Evolutionary conservation across 1,140 invertebrate genomes (phyloP).

Genomic region (Drosophila orosa): DNA sequence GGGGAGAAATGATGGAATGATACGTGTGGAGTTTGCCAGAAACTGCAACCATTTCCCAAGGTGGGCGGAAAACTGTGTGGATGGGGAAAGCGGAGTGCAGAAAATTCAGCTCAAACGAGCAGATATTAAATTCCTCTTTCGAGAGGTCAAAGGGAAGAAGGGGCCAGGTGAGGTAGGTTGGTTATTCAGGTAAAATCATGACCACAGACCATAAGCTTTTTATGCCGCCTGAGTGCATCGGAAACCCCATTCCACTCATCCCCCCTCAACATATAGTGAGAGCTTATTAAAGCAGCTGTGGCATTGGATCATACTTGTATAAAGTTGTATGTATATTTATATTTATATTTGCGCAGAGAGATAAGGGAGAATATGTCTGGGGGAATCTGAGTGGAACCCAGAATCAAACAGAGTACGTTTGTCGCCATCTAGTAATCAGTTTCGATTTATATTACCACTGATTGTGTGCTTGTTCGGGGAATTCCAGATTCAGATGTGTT

Average conservation of each 20-base stretch:
- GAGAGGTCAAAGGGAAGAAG: conserved; percentile 16
- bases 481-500: conserved; percentile 2
- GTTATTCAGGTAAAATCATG: conserved; percentile 38
- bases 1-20: conserved; percentile 22
- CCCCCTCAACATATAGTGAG: neutral
- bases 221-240: conserved; percentile 52
- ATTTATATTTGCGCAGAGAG: neutral
- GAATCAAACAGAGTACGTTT: conserved; percentile 3
- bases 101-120: conserved; percentile 16
- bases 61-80: neutral
- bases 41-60: conserved; percentile 15
- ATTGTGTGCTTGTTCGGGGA: conserved; percentile 18
- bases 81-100: neutral
- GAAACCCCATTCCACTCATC: neutral
- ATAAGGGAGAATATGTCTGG: conserved; percentile 16
- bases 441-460: neutral
- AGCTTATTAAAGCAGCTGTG: conserved; percentile 46
- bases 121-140: conserved; percentile 50
- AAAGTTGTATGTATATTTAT: neutral
- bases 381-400: neutral
- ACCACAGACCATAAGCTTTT: conserved; percentile 53
- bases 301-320: conserved; percentile 22
- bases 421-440: neutral
- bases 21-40: conserved; percentile 5
- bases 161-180: neutral